Percentiles rank a stretch among this genome's conserved stretches.
Conservation (phyloP, 2,113 vertebrate species). For the Protobothrops flavoviridis region DNA sequence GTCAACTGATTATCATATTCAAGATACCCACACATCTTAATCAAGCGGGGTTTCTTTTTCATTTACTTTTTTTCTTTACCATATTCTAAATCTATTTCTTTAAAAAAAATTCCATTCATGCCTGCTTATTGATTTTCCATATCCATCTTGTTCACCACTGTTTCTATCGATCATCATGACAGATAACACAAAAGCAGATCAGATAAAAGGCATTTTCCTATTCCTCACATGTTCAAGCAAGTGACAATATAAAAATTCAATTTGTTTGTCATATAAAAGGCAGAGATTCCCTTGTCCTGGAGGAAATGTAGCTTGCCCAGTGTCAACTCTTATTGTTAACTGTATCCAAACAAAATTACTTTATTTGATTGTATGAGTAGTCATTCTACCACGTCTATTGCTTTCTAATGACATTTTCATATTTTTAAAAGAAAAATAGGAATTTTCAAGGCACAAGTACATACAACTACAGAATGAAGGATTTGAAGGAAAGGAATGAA, state of each 20-base stretch:
- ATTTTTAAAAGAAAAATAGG: conserved; percentile 60
- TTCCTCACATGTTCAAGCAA: background rate
- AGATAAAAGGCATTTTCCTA: background rate
- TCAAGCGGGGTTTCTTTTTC: background rate
- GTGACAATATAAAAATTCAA: background rate
- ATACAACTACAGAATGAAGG: conserved; percentile 65
- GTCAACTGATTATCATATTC: background rate
- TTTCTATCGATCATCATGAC: background rate
- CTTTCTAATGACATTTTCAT: conserved; percentile 19
- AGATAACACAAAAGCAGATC: background rate
- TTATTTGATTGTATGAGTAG: conserved; percentile 11
- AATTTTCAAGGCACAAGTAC: conserved; percentile 56
- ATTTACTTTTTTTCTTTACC: background rate
- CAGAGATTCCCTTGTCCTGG: background rate
- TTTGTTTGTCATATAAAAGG: background rate
- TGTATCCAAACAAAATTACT: background rate
- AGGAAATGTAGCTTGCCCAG: background rate
- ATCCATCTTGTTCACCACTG: background rate
- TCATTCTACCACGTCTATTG: background rate
- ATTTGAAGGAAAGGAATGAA: conserved; percentile 14
- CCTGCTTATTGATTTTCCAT: background rate
- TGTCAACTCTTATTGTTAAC: background rate
- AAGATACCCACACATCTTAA: background rate
- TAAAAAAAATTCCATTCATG: background rate
- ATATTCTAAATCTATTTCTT: background rate